phyloP scores from a whole-genome alignment of 1,140 invertebrate genomes.

The Thalassaphorura encarpata region DNA sequence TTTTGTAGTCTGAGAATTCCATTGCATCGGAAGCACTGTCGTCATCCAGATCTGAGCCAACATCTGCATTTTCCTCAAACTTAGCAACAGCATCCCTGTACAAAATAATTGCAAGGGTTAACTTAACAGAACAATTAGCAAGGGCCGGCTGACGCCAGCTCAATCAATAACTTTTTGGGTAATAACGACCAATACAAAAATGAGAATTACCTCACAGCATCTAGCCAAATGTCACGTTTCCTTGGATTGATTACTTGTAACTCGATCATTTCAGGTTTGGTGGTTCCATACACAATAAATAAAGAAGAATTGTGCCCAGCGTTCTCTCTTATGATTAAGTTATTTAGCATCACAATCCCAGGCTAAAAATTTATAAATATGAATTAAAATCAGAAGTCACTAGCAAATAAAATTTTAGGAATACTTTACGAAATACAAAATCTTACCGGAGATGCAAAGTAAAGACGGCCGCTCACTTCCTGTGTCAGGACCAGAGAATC shows the following conservation, averaged over 20 bases:
- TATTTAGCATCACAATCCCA: slow-evolving; percentile 79
- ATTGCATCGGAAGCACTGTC: slow-evolving; percentile 16
- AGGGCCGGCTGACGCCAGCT: no score
- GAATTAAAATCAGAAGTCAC: background rate
- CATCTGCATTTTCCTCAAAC: slow-evolving; percentile 20
- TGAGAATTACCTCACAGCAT: slow-evolving; percentile 67
- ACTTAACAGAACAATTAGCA: no score
- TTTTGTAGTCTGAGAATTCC: slow-evolving; percentile 21
- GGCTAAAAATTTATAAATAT: slow-evolving; percentile 46
- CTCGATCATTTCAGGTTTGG: slow-evolving; percentile 91
- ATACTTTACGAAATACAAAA: background rate
- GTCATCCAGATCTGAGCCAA: slow-evolving; percentile 25
- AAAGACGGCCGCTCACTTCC: slow-evolving; percentile 20
- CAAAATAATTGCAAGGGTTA: background rate
- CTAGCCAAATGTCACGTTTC: slow-evolving; percentile 80
- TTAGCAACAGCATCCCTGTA: slow-evolving; percentile 22
- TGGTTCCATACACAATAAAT: slow-evolving; percentile 32
- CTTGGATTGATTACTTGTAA: slow-evolving; percentile 77
- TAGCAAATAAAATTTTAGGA: background rate
- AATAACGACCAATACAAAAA: no score
- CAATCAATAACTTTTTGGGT: no score
- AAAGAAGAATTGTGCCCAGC: slow-evolving; percentile 69
- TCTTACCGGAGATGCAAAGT: slow-evolving; percentile 26
- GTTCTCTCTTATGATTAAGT: slow-evolving; percentile 82
- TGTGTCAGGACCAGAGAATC: slow-evolving; percentile 28